Conservation (phyloP, 2,888 invertebrate genomes). For the Rutpela maculata region DNA sequence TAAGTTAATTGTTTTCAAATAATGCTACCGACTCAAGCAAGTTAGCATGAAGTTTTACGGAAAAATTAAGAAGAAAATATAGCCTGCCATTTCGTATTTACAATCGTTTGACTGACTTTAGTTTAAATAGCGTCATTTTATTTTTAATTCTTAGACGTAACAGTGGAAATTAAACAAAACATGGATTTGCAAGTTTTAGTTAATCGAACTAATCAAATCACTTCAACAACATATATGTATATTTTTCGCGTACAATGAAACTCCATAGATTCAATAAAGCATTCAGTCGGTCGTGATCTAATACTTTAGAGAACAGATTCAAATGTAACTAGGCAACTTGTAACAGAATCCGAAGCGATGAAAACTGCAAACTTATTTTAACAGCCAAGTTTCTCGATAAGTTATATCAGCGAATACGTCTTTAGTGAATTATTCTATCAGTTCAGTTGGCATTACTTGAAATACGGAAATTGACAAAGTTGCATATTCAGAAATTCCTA, state of each 20-base stretch:
- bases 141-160: too few species aligned
- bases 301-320: slow-evolving; percentile 25
- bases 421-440: slow-evolving; percentile 33
- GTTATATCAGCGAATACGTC: slow-evolving; percentile 34
- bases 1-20: too few species aligned
- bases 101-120: too few species aligned
- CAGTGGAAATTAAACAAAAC: too few species aligned
- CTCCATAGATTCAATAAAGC: slow-evolving; percentile 4
- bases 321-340: slow-evolving; percentile 31
- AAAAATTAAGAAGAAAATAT: too few species aligned
- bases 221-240: background rate
- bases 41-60: too few species aligned
- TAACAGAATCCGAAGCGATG: slow-evolving; percentile 29
- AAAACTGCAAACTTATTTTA: slow-evolving; percentile 40
- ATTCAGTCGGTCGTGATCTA: slow-evolving; percentile 26
- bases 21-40: too few species aligned
- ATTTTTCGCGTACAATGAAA: background rate
- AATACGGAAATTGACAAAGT: slow-evolving; percentile 40
- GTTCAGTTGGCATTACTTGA: slow-evolving; percentile 25
- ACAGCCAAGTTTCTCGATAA: slow-evolving; percentile 31
- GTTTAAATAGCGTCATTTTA: too few species aligned
- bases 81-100: too few species aligned
- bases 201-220: background rate
- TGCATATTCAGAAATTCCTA: slow-evolving; percentile 27
- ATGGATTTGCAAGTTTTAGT: background rate